phyloP scores from a whole-genome alignment of 2,113 vertebrate species.

The Aptenodytes patagonicus region DNA sequence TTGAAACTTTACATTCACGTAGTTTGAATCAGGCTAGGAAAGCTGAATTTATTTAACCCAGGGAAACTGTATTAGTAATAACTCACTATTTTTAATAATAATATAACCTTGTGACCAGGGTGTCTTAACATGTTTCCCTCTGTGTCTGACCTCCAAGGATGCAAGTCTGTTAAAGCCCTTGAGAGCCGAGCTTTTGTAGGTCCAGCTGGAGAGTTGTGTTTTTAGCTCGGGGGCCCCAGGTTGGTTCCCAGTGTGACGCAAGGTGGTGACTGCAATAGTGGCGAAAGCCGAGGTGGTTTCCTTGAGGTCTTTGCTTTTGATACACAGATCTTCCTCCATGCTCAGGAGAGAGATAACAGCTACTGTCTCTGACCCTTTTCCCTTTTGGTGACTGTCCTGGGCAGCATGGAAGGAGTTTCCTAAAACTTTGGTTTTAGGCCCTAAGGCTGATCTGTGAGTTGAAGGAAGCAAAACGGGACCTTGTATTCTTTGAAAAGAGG shows the following conservation, averaged over 20 bases:
- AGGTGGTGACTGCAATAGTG: neutral
- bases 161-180: neutral
- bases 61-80: slow-evolving; percentile 26
- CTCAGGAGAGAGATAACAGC: neutral
- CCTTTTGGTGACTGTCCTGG: neutral
- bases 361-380: neutral
- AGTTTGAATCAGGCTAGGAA: neutral
- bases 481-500: neutral
- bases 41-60: slow-evolving; percentile 40
- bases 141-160: slow-evolving; percentile 27
- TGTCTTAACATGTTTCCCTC: slow-evolving; percentile 12
- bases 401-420: neutral
- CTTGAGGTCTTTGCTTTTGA: neutral
- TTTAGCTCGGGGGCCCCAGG: neutral
- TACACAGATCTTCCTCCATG: neutral
- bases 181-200: slow-evolving; percentile 3
- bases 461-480: neutral
- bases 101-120: slow-evolving; percentile 35
- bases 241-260: neutral
- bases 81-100: slow-evolving; percentile 55
- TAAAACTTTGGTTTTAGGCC: neutral
- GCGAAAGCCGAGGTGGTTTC: neutral
- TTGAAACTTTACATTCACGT: neutral
- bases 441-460: neutral
- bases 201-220: slow-evolving; percentile 40